Conservation (phyloP, 37 sponge, comb jelly and placozoan genomes). For the Ianthella basta region DNA sequence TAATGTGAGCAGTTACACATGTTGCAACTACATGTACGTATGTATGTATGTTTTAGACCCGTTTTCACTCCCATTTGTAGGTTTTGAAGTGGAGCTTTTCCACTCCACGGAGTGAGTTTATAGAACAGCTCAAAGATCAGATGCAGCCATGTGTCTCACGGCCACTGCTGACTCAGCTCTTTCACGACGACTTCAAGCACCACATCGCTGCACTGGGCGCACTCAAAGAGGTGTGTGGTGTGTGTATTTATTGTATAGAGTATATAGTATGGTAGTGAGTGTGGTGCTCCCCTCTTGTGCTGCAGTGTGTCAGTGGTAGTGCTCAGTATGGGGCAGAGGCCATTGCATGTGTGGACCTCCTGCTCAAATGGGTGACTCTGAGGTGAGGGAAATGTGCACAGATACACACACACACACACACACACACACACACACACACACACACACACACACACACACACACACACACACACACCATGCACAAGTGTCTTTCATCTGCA, state of each 20-base stretch:
- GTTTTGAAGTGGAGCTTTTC: constrained; percentile 87
- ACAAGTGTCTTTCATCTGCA: neutral
- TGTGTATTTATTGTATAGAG: neutral
- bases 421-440: constrained; percentile 12
- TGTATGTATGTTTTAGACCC: neutral
- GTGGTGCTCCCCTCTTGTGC: no score
- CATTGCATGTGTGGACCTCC: constrained; percentile 68
- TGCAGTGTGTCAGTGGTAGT: constrained; percentile 21
- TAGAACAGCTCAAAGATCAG: constrained; percentile 91
- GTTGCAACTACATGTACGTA: neutral
- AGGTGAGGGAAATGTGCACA: constrained; percentile 34
- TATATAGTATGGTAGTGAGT: neutral
- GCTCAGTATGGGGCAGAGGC: constrained; percentile 58
- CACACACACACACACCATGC: constrained; percentile 9
- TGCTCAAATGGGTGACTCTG: constrained; percentile 86
- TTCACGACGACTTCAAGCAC: constrained; percentile 91
- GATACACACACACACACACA: no score
- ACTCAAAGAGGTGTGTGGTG: constrained; percentile 50
- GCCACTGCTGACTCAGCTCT: constrained; percentile 70
- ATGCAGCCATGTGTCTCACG: constrained; percentile 72
- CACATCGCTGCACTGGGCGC: constrained; percentile 73
- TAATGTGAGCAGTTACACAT: no score
- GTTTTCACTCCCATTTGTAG: constrained; percentile 19
- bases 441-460: constrained; percentile 7
- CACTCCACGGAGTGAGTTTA: constrained; percentile 82